Conservation (phyloP, 2,888 invertebrate genomes). For the Nomada flava region DNA sequence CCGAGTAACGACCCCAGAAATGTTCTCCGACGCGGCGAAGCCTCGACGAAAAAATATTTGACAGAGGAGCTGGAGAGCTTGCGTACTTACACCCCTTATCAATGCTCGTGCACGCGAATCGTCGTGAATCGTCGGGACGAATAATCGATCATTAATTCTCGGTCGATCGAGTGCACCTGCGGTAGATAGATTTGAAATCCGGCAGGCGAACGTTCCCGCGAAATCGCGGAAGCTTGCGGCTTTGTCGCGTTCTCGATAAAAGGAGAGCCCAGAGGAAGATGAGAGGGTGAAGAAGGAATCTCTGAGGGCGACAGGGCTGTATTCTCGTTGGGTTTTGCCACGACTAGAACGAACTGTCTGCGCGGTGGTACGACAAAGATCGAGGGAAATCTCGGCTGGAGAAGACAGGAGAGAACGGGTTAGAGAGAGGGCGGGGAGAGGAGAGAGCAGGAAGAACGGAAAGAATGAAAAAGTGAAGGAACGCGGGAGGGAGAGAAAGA, state of each 20-base stretch:
- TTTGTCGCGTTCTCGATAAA: slow-evolving; percentile 55
- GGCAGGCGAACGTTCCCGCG: slow-evolving; percentile 44
- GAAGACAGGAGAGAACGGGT: slow-evolving; percentile 36
- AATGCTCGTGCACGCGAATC: background rate
- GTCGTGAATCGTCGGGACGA: slow-evolving; percentile 14
- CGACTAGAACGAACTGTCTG: slow-evolving; percentile 51
- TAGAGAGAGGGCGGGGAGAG: background rate
- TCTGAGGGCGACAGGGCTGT: slow-evolving; percentile 69
- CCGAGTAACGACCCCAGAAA: slow-evolving; percentile 34
- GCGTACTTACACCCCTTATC: background rate
- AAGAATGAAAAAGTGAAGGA: slow-evolving; percentile 42
- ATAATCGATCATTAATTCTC: slow-evolving; percentile 51
- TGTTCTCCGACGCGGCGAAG: background rate
- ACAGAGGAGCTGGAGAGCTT: background rate
- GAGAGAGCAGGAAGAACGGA: slow-evolving; percentile 16
- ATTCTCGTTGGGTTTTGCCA: slow-evolving; percentile 56
- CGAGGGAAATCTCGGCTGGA: background rate
- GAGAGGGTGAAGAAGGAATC: slow-evolving; percentile 63
- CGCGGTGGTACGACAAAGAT: slow-evolving; percentile 21
- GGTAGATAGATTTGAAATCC: slow-evolving; percentile 17
- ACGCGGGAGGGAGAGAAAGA: slow-evolving; percentile 31
- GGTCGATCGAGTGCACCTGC: slow-evolving; percentile 32
- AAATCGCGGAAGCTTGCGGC: slow-evolving; percentile 56
- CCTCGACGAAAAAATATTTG: slow-evolving; percentile 1
- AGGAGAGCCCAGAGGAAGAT: slow-evolving; percentile 24